phyloP scores from a whole-genome alignment of 2,797 vertebrate species.

The Paratrypauchen microcephalus region DNA sequence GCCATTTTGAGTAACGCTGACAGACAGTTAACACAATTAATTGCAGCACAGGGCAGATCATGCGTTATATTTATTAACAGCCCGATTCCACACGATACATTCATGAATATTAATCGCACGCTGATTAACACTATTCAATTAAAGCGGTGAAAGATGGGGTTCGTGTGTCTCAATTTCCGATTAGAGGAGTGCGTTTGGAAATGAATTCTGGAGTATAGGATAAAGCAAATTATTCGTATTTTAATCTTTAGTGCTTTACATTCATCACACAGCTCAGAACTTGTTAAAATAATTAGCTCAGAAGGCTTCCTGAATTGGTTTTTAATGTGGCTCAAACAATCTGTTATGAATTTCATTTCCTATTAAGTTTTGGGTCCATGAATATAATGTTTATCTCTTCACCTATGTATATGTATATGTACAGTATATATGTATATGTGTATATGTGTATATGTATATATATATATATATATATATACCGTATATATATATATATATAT shows the following conservation, averaged over 20 bases:
- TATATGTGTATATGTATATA: too few relatives aligned
- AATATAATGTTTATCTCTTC: slow-evolving; percentile 2
- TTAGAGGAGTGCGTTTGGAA: slow-evolving; percentile 1
- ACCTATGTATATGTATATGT: not conserved
- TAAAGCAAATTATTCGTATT: not conserved
- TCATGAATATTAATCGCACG: slow-evolving; percentile 42
- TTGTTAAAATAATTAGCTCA: slow-evolving; percentile 1
- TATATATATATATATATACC: too few relatives aligned
- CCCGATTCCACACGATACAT: slow-evolving; percentile 41
- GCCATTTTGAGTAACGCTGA: slow-evolving; percentile 57
- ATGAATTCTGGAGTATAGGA: not conserved
- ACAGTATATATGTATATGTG: too few relatives aligned
- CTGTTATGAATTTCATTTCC: slow-evolving; percentile 1
- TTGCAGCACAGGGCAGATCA: slow-evolving; percentile 40
- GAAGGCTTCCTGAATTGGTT: not conserved
- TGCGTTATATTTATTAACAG: slow-evolving; percentile 39
- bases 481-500: too few relatives aligned
- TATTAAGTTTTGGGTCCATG: not conserved
- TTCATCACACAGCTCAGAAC: slow-evolving; percentile 1
- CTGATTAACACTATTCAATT: slow-evolving; percentile 40
- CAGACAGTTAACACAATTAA: slow-evolving; percentile 54
- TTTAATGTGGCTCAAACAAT: slow-evolving; percentile 2
- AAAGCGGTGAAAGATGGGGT: not conserved
- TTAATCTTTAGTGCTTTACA: slow-evolving; percentile 3
- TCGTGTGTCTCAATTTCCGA: slow-evolving; percentile 3